A percentile compares a stretch with the other conserved stretches of the same genome.
Conservation (phyloP, 2,113 vertebrate species). For the Dicerorhinus sumatrensis region DNA sequence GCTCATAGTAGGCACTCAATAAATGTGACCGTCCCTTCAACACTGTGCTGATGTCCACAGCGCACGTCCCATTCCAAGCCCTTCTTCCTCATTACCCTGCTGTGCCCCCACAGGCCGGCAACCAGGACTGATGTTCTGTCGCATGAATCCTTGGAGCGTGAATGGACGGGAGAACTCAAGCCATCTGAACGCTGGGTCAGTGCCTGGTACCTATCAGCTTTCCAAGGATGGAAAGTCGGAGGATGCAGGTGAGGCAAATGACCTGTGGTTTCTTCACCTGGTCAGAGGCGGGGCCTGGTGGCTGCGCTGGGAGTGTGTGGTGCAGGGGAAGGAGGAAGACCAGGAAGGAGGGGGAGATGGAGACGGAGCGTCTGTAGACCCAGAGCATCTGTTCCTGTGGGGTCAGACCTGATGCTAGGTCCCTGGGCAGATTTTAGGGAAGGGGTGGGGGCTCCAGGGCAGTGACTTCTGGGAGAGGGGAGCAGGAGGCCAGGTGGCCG, state of each 20-base stretch:
- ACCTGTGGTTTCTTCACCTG: background rate
- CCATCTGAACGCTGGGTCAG: background rate
- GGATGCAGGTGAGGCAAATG: background rate
- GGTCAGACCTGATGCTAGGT: background rate
- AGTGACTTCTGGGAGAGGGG: background rate
- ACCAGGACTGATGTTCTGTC: background rate
- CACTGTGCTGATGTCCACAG: rapidly evolving
- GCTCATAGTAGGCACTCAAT: background rate
- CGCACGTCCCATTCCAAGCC: rapidly evolving
- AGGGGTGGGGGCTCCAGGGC: background rate
- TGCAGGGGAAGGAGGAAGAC: background rate
- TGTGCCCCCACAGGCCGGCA: background rate
- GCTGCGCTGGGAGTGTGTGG: background rate
- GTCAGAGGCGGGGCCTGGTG: background rate
- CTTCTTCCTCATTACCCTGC: rapidly evolving
- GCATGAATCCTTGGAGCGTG: no score
- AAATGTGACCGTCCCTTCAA: background rate
- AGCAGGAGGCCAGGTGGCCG: background rate
- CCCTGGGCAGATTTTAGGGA: background rate
- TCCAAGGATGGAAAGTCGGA: background rate
- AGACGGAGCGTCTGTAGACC: background rate
- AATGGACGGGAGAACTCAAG: no score
- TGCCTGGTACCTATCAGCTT: background rate
- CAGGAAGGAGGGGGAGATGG: no score
- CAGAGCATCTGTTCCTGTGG: background rate